Evolutionary conservation across 2,113 vertebrate genomes (phyloP).

Genomic region (Condylura cristata): DNA sequence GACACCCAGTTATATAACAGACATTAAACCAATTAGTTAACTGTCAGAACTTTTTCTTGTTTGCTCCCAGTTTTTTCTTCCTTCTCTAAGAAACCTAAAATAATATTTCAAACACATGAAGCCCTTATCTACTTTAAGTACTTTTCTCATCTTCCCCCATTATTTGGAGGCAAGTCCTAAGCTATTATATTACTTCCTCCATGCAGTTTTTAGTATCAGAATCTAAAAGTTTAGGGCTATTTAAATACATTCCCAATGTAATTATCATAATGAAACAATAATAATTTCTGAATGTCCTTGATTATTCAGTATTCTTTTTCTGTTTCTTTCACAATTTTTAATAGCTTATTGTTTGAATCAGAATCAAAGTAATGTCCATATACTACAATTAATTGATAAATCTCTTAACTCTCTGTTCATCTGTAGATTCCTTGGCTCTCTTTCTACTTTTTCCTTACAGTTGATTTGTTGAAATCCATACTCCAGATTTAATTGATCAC

Average conservation of each 20-base stretch:
- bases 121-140: background rate
- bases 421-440: background rate
- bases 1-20: background rate
- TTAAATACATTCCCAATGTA: background rate
- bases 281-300: background rate
- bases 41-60: background rate
- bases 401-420: background rate
- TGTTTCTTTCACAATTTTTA: background rate
- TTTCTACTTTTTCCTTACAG: background rate
- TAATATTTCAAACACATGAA: background rate
- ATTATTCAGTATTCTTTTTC: background rate
- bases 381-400: background rate
- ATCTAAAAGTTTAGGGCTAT: background rate
- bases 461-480: background rate
- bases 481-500: background rate
- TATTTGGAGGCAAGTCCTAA: background rate
- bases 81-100: background rate
- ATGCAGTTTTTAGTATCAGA: background rate
- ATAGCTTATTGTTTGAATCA: background rate
- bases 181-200: background rate
- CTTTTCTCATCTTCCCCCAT: background rate
- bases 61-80: background rate
- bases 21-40: background rate
- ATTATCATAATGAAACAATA: background rate
- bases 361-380: background rate